Base-by-base conservation (phyloP, 2,113 vertebrate genomes). In the Xenus cinereus region DNA sequence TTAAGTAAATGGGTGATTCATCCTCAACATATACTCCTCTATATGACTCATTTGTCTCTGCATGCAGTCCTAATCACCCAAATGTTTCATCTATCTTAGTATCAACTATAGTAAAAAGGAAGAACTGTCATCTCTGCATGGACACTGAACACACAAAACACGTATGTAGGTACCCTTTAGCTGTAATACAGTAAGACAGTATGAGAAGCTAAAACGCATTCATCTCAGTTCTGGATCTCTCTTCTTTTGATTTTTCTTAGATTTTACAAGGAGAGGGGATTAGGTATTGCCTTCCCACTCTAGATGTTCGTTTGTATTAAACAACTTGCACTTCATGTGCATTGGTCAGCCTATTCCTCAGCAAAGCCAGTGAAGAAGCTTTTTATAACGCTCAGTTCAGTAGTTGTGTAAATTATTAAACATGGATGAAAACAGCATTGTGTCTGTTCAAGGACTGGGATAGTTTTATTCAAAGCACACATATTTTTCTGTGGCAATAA, bases 31-130 rank as follows among this genome's bases (percentile, higher is more conserved):
- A 93, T 75, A 51, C 62, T 89, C 79, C 30, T 87, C 78, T 32
- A 57, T 91, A 93, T 84, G 83, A 91, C 45, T 97, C 50, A 90
- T 85, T 97, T 89, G 92, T 87, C 84, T 95, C 78, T 95, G 37
- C 72, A 92, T n/a, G 60, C 37, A 87, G 45, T 60, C 60, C 50
- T 95, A 93, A 76, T 95, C 89, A 96, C 10, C 4, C 21, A 96
- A 94, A 66, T 32, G 37, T 83, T 75, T 33, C 50, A 81, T 30
- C 80, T 92, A 51, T 32, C 50, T 76, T 87, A 93, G 30, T 82
- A 95, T n/a, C 45, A 87, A 20, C 41, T 50, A 78, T 23, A 59
- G 17, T 57, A 86, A 87, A 89, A 53, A 89, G 27, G 21, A 76
- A 50, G 15, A 53, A 37, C 32, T 77, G 26, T 84, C 39, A 37